Evolutionary conservation across 1,140 invertebrate species (phyloP).

Genomic region (Ostrea denselamellosa): DNA sequence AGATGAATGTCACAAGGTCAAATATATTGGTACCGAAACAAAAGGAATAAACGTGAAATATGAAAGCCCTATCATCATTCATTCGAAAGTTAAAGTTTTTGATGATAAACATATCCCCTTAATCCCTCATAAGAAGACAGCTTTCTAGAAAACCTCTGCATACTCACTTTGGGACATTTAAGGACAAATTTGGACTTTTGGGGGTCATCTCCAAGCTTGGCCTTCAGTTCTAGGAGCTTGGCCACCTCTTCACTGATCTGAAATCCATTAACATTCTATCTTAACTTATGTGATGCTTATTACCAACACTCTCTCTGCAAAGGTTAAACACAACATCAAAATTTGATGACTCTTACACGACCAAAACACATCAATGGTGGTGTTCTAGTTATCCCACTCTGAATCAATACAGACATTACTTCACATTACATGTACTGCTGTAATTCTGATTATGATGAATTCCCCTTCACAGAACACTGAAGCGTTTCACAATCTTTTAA

Average conservation of each 20-base stretch:
- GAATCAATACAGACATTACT: neutral
- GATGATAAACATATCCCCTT: too few relatives aligned
- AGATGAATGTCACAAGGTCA: too few relatives aligned
- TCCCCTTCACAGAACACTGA: neutral
- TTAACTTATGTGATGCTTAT: too few relatives aligned
- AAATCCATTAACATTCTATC: constrained; percentile 30
- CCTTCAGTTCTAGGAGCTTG: constrained; percentile 89
- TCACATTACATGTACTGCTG: neutral
- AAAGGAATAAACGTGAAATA: too few relatives aligned
- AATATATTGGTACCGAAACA: too few relatives aligned
- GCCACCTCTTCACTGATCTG: constrained; percentile 90
- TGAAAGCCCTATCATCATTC: too few relatives aligned
- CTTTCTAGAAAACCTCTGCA: too few relatives aligned
- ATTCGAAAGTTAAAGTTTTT: too few relatives aligned
- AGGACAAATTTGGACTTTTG: constrained; percentile 88
- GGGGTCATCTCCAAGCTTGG: constrained; percentile 82
- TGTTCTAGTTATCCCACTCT: neutral
- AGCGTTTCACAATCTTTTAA: neutral
- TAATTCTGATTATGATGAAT: neutral
- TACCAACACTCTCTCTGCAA: neutral
- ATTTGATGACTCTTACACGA: neutral
- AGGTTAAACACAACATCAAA: neutral
- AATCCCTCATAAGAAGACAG: too few relatives aligned
- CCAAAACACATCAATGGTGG: neutral
- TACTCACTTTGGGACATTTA: constrained; percentile 87